Base-by-base conservation (phyloP, 1,140 invertebrate species). In the Portunus trituberculatus region DNA sequence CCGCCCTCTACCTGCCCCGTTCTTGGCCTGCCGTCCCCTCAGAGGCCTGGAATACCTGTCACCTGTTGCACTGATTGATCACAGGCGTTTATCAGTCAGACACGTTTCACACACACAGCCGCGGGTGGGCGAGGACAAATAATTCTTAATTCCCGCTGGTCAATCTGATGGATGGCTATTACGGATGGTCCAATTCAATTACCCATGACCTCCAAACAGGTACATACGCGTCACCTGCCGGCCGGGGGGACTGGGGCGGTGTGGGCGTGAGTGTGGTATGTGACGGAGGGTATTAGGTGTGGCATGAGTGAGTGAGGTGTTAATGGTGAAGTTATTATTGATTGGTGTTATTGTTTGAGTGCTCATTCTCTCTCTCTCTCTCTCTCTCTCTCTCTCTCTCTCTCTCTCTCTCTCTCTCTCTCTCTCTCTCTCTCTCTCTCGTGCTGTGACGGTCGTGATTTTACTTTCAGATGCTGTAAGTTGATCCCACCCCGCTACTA, bases 21-120 rank as follows among this genome's bases (percentile, higher is more conserved):
- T 16, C 67, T 0, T 7, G 12, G 4, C 67, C n/a, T 25, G 0
- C 67, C 67, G 4, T 20, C 67, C 67, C 20, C 67, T 25, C 25
- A 25, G 67, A n/a, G 20, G 12, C 67, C 20, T 25, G 67, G 67
- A 7, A 25, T 76, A 76, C 67, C 67, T 20, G 20, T 76, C 67
- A 76, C 67, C 67, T 76, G 67, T 76, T 76, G 67, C 67, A n/a
- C 67, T 76, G 67, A 76, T 76, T 25, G n/a, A 76, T 76, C 67
- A n/a, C 67, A 0, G 4, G 67, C 67, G 67, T 76, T 76, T 76
- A 76, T 76, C 67, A 76, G 67, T 76, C 67, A 76, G 20, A 20
- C 20, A 20, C 67, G 67, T 76, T 76, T 76, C 12, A 76, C 67
- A 76, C 67, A 76, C 67, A 59, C 52, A 39, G 39, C 52, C 52